phyloP scores from a whole-genome alignment of 2,113 vertebrate species.

The Laticauda laticaudata region DNA sequence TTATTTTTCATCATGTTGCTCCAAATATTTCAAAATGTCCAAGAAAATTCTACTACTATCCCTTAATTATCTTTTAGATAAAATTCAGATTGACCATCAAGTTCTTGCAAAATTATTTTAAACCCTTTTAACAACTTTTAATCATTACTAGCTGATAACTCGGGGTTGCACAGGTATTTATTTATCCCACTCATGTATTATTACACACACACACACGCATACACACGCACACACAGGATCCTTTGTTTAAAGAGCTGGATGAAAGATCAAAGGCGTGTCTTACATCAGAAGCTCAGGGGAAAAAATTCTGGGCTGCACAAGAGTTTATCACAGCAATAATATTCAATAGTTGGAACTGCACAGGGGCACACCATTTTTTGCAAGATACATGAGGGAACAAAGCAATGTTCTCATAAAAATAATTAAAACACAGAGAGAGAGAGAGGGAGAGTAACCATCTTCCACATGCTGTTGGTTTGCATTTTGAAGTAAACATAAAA shows the following conservation, averaged over 20 bases:
- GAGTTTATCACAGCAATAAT: neutral
- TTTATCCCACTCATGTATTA: too few relatives aligned
- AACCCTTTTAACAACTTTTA: neutral
- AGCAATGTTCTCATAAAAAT: constrained; percentile 25
- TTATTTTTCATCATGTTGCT: neutral
- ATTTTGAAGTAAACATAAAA: constrained; percentile 54
- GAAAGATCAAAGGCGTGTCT: too few relatives aligned
- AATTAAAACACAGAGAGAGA: constrained; percentile 47
- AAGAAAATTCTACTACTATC: neutral
- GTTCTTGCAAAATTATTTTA: neutral
- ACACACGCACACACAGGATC: too few relatives aligned
- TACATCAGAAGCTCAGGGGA: too few relatives aligned
- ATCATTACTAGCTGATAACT: neutral
- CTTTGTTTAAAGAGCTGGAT: too few relatives aligned
- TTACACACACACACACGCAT: too few relatives aligned
- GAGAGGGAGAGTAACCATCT: constrained; percentile 41
- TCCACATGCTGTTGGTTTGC: constrained; percentile 57
- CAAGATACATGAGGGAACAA: constrained; percentile 42
- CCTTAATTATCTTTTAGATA: neutral
- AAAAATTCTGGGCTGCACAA: too few relatives aligned
- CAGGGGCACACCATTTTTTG: constrained; percentile 33
- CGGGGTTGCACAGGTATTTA: too few relatives aligned
- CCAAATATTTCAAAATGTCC: neutral
- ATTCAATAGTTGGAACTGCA: constrained; percentile 39
- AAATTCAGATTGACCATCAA: neutral